These are phyloP conservation scores for Temnothorax ravouxi DNA, from an alignment of 2,888 invertebrate species.

Conservation along the genomic window DNA sequence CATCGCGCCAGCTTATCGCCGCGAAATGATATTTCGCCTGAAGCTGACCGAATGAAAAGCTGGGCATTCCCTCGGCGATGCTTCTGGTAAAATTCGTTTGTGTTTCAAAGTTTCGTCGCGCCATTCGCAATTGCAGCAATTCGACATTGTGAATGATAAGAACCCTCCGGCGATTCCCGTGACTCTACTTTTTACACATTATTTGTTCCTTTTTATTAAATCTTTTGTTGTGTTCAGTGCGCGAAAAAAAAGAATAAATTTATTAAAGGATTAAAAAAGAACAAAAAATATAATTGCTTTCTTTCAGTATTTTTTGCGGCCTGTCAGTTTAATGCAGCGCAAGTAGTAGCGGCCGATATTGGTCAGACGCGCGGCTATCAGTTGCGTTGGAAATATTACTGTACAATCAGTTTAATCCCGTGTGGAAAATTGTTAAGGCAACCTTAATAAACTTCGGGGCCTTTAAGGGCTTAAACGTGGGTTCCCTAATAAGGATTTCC, in stretches of 20 bases:
- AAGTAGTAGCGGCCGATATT: constrained; percentile 39
- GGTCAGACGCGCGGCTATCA: neutral
- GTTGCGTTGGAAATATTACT: constrained; percentile 17
- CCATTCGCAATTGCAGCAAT: constrained; percentile 70
- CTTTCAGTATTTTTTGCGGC: constrained; percentile 46
- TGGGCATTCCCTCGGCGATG: constrained; percentile 71
- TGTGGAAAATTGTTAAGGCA: no score
- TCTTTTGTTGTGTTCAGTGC: neutral
- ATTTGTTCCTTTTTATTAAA: neutral
- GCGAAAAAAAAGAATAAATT: neutral
- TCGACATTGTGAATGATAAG: constrained; percentile 66
- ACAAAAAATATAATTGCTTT: neutral
- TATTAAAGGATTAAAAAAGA: neutral
- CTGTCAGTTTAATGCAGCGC: neutral
- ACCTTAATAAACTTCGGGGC: no score
- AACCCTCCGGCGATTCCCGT: constrained; percentile 3
- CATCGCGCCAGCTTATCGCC: constrained; percentile 70
- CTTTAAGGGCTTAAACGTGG: no score
- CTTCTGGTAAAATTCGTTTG: constrained; percentile 69
- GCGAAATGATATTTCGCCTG: constrained; percentile 68
- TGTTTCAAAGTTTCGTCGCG: constrained; percentile 71
- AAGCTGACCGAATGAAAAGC: constrained; percentile 59
- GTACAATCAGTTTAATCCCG: constrained; percentile 6
- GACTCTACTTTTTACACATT: constrained; percentile 8
- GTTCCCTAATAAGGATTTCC: no score